A percentile compares a stretch with the other conserved stretches of the same genome.
These are phyloP conservation scores for Platalea minor DNA, from an alignment of 2,797 vertebrate genomes.

Conservation along the genomic window DNA sequence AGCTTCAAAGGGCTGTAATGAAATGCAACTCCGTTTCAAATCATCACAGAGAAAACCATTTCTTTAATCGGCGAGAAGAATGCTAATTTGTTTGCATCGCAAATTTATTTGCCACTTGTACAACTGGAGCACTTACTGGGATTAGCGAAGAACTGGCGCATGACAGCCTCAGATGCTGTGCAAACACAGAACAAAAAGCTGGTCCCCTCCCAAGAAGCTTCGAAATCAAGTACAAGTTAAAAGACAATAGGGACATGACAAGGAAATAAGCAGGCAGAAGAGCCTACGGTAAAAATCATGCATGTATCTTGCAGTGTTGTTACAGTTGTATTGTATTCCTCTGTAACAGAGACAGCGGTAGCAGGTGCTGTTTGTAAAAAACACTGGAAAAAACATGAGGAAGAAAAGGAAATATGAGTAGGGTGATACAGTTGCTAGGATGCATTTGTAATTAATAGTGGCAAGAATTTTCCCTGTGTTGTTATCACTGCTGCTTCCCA, in stretches of 20 bases:
- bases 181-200: constrained; percentile 22
- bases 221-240: background rate
- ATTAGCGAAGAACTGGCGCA: background rate
- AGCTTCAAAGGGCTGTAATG: constrained; percentile 19
- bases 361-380: constrained; percentile 41
- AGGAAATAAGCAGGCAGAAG: constrained; percentile 40
- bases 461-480: background rate
- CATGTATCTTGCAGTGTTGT: background rate
- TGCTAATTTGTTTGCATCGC: constrained; percentile 20
- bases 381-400: background rate
- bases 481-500: background rate
- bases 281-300: background rate
- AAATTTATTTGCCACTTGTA: constrained; percentile 27
- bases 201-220: background rate
- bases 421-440: constrained; percentile 16
- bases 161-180: background rate
- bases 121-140: background rate
- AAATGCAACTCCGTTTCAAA: background rate
- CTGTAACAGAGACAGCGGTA: background rate
- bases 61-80: constrained; percentile 4
- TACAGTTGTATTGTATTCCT: constrained; percentile 9
- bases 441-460: background rate
- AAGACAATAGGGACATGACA: constrained; percentile 25
- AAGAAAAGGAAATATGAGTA: background rate
- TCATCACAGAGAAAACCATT: background rate